Conservation (phyloP, 2,113 vertebrate species). For the Ibidorhyncha struthersii region DNA sequence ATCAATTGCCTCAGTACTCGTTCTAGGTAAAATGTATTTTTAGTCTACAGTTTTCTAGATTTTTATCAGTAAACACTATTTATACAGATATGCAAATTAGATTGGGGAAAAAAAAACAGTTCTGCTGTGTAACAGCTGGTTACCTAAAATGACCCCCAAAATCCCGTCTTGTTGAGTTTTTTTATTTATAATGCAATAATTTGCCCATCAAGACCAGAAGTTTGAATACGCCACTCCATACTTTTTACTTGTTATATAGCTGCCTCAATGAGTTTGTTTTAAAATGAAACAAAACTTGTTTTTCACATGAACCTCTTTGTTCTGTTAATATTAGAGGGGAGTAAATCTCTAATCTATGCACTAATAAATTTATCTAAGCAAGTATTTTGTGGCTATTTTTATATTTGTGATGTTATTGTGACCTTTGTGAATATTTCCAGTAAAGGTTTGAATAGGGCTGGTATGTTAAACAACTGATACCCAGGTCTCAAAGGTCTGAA, state of each 20-base stretch:
- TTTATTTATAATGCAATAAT: neutral
- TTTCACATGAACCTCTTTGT: neutral
- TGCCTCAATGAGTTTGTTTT: conserved; percentile 19
- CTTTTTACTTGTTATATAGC: neutral
- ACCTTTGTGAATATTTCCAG: neutral
- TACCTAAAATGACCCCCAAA: neutral
- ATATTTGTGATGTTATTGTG: neutral
- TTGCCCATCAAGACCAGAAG: neutral
- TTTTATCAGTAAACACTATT: conserved; percentile 56
- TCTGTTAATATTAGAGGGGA: neutral
- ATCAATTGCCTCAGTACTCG: neutral
- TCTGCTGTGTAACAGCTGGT: neutral
- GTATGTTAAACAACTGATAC: fast-evolving
- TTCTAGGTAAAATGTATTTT: conserved; percentile 26
- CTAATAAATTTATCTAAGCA: conserved; percentile 61
- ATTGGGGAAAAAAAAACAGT: neutral
- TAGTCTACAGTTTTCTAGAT: conserved; percentile 59
- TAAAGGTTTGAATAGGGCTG: neutral
- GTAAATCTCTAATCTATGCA: conserved; percentile 48
- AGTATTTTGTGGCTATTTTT: neutral
- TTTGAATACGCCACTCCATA: neutral
- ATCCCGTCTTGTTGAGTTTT: neutral
- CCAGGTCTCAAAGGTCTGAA: neutral
- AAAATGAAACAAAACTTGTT: neutral
- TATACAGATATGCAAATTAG: conserved; percentile 1